Evolutionary conservation across 2,797 vertebrate species (phyloP).

Genomic region (Eulemur rubriventer): DNA sequence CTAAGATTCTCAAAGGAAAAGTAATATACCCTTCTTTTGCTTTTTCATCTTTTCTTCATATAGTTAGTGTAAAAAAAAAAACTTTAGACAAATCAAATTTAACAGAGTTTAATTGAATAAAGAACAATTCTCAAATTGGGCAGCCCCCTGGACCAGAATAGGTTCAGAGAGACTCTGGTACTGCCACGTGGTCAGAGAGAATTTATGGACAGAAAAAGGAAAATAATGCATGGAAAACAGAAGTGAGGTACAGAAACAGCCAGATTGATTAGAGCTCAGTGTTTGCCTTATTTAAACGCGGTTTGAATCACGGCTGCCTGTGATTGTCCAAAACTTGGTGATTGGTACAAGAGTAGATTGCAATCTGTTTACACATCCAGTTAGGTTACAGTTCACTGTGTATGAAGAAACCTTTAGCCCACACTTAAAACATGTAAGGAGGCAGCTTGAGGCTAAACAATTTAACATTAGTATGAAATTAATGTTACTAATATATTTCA

Average conservation of each 20-base stretch:
- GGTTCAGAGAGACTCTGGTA: background rate
- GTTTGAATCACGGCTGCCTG: background rate
- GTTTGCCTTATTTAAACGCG: background rate
- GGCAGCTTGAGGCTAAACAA: background rate
- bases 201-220: background rate
- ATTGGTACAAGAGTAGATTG: background rate
- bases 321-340: background rate
- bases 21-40: background rate
- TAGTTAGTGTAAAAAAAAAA: background rate
- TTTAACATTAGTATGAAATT: background rate
- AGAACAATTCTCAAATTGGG: background rate
- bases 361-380: background rate
- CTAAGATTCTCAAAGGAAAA: background rate
- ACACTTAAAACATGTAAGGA: background rate
- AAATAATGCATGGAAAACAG: background rate
- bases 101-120: background rate
- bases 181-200: background rate
- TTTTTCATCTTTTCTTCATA: background rate
- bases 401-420: background rate
- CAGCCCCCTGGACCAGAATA: background rate
- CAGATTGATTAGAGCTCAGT: background rate
- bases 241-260: background rate
- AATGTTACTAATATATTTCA: background rate
- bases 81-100: background rate
- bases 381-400: background rate